Percentiles rank a stretch among this genome's conserved stretches.
These are phyloP conservation scores for Spongilla lacustris DNA, from an alignment of 37 sponge, comb jelly and placozoan species.

Conservation along the genomic window DNA sequence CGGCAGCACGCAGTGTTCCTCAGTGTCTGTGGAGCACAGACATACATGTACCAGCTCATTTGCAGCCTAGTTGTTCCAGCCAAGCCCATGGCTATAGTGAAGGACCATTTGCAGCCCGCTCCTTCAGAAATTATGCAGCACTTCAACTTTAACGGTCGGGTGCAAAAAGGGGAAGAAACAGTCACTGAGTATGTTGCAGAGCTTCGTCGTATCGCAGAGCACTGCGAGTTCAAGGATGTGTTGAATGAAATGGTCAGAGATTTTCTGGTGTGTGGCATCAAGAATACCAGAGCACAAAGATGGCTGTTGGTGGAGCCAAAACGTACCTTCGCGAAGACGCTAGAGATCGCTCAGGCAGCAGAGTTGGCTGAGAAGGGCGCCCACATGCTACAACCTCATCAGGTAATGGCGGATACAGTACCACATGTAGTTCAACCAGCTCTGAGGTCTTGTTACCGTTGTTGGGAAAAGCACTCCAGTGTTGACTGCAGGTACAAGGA, in stretches of 20 bases:
- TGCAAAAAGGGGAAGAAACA: slow-evolving; percentile 14
- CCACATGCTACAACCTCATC: too few relatives aligned
- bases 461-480: too few relatives aligned
- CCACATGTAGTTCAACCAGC: too few relatives aligned
- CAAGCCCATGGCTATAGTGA: slow-evolving; percentile 3
- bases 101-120: neutral
- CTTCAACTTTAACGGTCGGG: slow-evolving; percentile 27
- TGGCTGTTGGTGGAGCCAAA: slow-evolving; percentile 3
- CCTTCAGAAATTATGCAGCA: slow-evolving; percentile 32
- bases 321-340: neutral
- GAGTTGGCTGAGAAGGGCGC: too few relatives aligned
- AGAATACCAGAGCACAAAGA: neutral
- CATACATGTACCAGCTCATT: slow-evolving; percentile 16
- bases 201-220: neutral
- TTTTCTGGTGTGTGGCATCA: slow-evolving; percentile 44
- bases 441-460: too few relatives aligned
- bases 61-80: neutral
- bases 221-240: slow-evolving; percentile 30
- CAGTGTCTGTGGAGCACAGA: neutral
- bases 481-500: too few relatives aligned
- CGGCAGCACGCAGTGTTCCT: slow-evolving; percentile 16
- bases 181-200: slow-evolving; percentile 36
- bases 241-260: slow-evolving; percentile 32
- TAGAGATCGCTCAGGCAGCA: too few relatives aligned
- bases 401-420: too few relatives aligned